Conservation (phyloP, 2,113 vertebrate species). For the Toxotes jaculatrix region DNA sequence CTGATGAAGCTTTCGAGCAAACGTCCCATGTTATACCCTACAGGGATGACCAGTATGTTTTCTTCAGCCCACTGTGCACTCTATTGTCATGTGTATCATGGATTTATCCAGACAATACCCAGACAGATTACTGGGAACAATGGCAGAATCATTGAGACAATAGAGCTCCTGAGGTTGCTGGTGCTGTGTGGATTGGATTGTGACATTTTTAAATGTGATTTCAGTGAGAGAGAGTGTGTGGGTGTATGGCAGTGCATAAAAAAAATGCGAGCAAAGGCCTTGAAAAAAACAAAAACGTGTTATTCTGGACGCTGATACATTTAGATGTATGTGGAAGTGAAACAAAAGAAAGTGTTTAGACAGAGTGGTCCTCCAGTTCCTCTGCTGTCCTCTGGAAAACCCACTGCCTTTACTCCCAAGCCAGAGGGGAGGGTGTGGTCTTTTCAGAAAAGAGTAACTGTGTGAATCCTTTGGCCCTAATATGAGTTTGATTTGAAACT, state of each 20-base stretch:
- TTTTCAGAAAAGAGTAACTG: not conserved
- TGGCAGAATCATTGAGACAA: slow-evolving; percentile 71
- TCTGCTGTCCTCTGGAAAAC: slow-evolving; percentile 11
- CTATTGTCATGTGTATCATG: slow-evolving; percentile 58
- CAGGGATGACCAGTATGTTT: slow-evolving; percentile 35
- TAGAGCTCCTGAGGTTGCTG: slow-evolving; percentile 47
- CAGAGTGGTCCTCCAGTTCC: slow-evolving; percentile 5
- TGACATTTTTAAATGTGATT: slow-evolving; percentile 63
- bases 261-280: slow-evolving; percentile 26
- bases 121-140: slow-evolving; percentile 68
- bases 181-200: slow-evolving; percentile 49
- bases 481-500: not conserved
- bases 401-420: slow-evolving; percentile 4
- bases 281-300: not conserved
- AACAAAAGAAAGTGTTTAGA: slow-evolving; percentile 24
- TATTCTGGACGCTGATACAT: slow-evolving; percentile 20
- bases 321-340: slow-evolving; percentile 23
- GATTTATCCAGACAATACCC: slow-evolving; percentile 61
- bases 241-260: slow-evolving; percentile 10
- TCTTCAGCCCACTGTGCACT: slow-evolving; percentile 24
- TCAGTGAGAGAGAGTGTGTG: slow-evolving; percentile 20
- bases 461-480: not conserved
- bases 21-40: slow-evolving; percentile 20
- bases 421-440: not conserved
- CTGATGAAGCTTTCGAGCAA: slow-evolving; percentile 26